Evolutionary conservation across 2,888 invertebrate species (phyloP).

Genomic region (Aporophyla lueneburgensis): DNA sequence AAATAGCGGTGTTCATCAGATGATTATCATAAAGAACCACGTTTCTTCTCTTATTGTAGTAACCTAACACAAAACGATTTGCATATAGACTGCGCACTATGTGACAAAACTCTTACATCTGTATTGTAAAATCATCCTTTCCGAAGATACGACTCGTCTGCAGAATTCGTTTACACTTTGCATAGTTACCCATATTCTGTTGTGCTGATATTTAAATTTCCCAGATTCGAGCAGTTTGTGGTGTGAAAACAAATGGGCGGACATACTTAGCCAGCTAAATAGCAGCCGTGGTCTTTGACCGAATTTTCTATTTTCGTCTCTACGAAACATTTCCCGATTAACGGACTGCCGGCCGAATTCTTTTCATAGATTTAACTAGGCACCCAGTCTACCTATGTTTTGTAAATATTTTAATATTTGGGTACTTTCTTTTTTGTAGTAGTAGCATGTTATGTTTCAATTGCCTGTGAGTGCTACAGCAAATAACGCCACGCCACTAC

Average conservation of each 20-base stretch:
- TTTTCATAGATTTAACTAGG: conserved; percentile 44
- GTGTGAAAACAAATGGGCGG: conserved; percentile 60
- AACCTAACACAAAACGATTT: conserved; percentile 13
- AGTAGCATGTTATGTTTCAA: not conserved
- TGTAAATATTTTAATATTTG: conserved; percentile 43
- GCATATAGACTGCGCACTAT: not conserved
- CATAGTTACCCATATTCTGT: conserved; percentile 35
- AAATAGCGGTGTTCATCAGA: not conserved
- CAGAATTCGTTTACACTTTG: conserved; percentile 47
- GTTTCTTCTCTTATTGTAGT: not conserved
- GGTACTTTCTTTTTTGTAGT: conserved; percentile 24
- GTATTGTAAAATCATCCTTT: conserved; percentile 32
- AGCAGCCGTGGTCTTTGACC: conserved; percentile 75
- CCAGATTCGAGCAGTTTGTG: conserved; percentile 50
- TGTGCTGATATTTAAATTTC: conserved; percentile 54
- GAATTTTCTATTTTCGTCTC: conserved; percentile 75
- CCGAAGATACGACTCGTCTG: conserved; percentile 19
- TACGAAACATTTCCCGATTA: conserved; percentile 62
- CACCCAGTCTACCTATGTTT: conserved; percentile 55
- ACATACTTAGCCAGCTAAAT: conserved; percentile 57
- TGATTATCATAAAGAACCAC: conserved; percentile 5
- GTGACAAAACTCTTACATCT: conserved; percentile 22
- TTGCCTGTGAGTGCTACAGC: not conserved
- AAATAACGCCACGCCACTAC: not conserved
- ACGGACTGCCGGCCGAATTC: conserved; percentile 63